Percentiles rank a stretch among this genome's conserved stretches.
Evolutionary conservation across 2,888 invertebrate species (phyloP).

Genomic region (Drosophila picticornis): DNA sequence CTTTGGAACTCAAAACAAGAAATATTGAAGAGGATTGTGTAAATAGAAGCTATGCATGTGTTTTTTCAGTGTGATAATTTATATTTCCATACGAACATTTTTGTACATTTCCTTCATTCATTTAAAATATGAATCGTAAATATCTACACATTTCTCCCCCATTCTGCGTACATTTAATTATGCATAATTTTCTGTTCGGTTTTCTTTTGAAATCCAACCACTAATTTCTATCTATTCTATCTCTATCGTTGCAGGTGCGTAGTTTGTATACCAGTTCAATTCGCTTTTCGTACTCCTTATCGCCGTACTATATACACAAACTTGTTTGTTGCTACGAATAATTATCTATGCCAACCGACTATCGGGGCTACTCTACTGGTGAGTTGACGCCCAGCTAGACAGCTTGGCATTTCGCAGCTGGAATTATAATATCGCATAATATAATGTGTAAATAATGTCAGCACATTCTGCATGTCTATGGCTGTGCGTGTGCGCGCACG

Average conservation of each 20-base stretch:
- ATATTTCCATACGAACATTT: not conserved
- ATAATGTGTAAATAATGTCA: conserved; percentile 66
- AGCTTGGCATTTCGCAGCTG: conserved; percentile 58
- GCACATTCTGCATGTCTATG: conserved; percentile 6
- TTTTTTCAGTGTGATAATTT: not conserved
- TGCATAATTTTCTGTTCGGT: conserved; percentile 16
- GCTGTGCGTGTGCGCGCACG: conserved; percentile 29
- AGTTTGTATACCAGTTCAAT: conserved; percentile 16
- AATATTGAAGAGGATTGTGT: not conserved
- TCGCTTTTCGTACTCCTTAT: conserved; percentile 35
- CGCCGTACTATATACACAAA: conserved; percentile 21
- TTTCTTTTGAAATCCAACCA: conserved; percentile 19
- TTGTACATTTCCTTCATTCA: not conserved
- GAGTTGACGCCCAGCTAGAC: conserved; percentile 64
- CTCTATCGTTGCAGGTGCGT: conserved; percentile 68
- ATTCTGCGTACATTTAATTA: not conserved
- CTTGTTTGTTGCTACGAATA: conserved; percentile 25
- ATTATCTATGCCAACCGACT: conserved; percentile 50
- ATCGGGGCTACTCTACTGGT: conserved; percentile 27
- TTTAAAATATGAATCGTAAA: not conserved
- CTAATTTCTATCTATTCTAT: conserved; percentile 53
- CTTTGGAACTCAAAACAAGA: not conserved
- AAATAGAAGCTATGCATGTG: not conserved
- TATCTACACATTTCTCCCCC: not conserved
- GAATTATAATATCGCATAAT: conserved; percentile 63